Percentiles rank a stretch among this genome's conserved stretches.
Evolutionary conservation across 2,113 vertebrate genomes (phyloP).

Genomic region (Gymnorhina tibicen): DNA sequence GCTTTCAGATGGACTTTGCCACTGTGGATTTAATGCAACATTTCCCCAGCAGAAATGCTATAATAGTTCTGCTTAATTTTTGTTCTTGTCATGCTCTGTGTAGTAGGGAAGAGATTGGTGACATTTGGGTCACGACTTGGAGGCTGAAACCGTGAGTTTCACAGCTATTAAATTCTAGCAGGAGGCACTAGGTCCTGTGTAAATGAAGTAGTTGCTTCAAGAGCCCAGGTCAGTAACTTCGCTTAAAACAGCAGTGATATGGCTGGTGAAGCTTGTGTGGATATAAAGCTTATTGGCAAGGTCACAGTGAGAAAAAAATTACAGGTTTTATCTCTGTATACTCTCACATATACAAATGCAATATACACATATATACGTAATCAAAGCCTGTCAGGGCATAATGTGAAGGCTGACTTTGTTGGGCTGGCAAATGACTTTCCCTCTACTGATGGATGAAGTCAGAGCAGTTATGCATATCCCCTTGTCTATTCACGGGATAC

Average conservation of each 20-base stretch:
- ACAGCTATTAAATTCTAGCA: slow-evolving; percentile 9
- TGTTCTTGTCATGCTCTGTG: neutral
- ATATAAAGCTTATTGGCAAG: neutral
- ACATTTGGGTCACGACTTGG: neutral
- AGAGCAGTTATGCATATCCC: neutral
- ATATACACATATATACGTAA: neutral
- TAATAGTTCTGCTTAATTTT: neutral
- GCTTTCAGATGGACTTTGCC: neutral
- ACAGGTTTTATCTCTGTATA: neutral
- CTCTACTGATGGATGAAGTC: neutral
- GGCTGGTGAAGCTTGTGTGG: neutral
- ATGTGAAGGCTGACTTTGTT: neutral
- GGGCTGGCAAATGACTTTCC: neutral
- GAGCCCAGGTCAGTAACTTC: neutral
- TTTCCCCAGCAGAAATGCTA: neutral
- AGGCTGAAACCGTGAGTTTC: slow-evolving; percentile 8
- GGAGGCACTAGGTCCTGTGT: neutral
- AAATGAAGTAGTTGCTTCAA: neutral
- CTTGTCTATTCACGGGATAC: neutral
- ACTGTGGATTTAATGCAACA: neutral
- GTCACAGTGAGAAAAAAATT: neutral
- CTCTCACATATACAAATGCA: neutral
- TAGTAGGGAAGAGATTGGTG: neutral
- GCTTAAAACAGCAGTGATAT: neutral
- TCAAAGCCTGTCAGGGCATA: neutral